A percentile compares a stretch with the other conserved stretches of the same genome.
Evolutionary conservation across 2,113 vertebrate genomes (phyloP).

Genomic region (Poeciliopsis turrubarensis): DNA sequence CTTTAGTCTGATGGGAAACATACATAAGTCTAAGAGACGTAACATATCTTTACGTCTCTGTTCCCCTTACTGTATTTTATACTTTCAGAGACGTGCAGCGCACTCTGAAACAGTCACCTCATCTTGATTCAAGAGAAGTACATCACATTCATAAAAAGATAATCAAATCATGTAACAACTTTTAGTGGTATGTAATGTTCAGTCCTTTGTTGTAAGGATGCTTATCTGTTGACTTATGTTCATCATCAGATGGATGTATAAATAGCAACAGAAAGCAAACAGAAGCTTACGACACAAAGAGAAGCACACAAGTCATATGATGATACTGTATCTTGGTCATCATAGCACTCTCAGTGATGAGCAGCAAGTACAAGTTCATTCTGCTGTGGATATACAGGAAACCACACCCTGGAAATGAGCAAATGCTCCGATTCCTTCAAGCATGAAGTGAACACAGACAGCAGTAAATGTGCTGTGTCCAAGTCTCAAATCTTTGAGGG

Average conservation of each 20-base stretch:
- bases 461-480: constrained; percentile 3
- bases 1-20: not conserved
- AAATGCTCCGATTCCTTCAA: constrained; percentile 20
- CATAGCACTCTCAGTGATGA: constrained; percentile 42
- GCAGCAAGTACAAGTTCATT: constrained; percentile 21
- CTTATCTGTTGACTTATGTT: not conserved
- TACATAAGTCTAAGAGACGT: too few species aligned
- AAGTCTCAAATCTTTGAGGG: not conserved
- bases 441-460: constrained; percentile 13
- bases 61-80: constrained; percentile 12
- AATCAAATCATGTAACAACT: constrained; percentile 20
- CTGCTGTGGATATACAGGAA: constrained; percentile 48
- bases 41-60: not conserved
- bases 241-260: constrained; percentile 8
- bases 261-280: constrained; percentile 10
- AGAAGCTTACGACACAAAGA: not conserved
- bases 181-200: not conserved
- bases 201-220: not conserved
- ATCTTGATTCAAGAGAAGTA: constrained; percentile 21
- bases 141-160: constrained; percentile 17
- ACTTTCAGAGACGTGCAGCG: constrained; percentile 2
- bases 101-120: constrained; percentile 1
- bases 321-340: constrained; percentile 11
- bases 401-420: constrained; percentile 54
- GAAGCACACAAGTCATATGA: not conserved